These are phyloP conservation scores for Tetramorium bicarinatum DNA, from an alignment of 2,888 invertebrate genomes.

Conservation along the genomic window DNA sequence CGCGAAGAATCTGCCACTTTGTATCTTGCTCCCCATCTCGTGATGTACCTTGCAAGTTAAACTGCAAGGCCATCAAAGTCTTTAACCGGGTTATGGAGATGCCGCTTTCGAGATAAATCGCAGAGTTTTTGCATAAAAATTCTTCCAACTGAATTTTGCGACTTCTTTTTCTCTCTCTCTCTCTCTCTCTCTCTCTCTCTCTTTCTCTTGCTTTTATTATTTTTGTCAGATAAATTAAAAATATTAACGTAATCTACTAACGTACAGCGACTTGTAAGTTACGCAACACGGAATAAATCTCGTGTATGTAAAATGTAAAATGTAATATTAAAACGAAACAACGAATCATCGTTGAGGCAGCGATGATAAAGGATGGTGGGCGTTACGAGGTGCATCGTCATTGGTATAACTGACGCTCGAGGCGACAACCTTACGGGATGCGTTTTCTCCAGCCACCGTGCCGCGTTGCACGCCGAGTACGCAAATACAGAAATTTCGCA, in stretches of 20 bases:
- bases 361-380: constrained; percentile 73
- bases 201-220: not conserved
- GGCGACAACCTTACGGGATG: constrained; percentile 69
- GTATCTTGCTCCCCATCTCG: constrained; percentile 74
- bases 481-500: constrained; percentile 30
- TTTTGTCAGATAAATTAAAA: not conserved
- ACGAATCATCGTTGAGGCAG: constrained; percentile 66
- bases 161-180: not conserved
- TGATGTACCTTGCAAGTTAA: constrained; percentile 70
- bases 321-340: constrained; percentile 48
- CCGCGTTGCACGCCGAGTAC: constrained; percentile 5
- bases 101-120: constrained; percentile 74
- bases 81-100: constrained; percentile 75
- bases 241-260: not conserved
- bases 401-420: constrained; percentile 71
- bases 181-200: not conserved
- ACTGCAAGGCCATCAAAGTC: constrained; percentile 75
- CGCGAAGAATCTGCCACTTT: constrained; percentile 71
- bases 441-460: constrained; percentile 34
- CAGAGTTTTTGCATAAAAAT: constrained; percentile 51
- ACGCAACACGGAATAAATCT: not conserved
- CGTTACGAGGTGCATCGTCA: constrained; percentile 71
- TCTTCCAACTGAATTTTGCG: constrained; percentile 19
- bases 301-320: not conserved
- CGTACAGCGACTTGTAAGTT: not conserved